Percentiles rank a stretch among this genome's conserved stretches.
These are phyloP conservation scores for Dolichoris vasculosae DNA, from an alignment of 1,140 invertebrate genomes.

Conservation along the genomic window DNA sequence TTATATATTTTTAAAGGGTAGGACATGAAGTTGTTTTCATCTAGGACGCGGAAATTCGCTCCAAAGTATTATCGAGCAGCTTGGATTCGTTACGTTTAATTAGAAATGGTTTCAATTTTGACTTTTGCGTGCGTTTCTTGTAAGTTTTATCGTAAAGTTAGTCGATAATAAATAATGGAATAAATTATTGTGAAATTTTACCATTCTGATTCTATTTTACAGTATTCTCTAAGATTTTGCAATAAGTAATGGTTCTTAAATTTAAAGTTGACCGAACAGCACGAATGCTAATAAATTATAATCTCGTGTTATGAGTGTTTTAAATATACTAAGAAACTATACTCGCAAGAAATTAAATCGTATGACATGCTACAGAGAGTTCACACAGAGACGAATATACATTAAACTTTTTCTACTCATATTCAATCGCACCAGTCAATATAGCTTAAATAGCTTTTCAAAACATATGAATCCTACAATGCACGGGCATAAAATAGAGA, in stretches of 20 bases:
- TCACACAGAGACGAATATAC: not conserved
- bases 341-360: not conserved
- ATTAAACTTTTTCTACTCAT: not conserved
- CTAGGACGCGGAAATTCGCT: too few species aligned
- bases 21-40: too few species aligned
- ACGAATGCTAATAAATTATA: not conserved
- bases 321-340: not conserved
- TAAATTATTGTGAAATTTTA: too few species aligned
- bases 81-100: not conserved
- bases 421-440: not conserved
- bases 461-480: not conserved
- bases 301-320: not conserved
- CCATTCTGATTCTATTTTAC: not conserved
- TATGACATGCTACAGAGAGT: not conserved
- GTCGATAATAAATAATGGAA: too few species aligned
- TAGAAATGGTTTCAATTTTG: too few species aligned
- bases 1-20: too few species aligned
- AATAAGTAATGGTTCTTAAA: not conserved
- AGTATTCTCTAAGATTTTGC: not conserved
- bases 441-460: not conserved
- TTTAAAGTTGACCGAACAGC: not conserved
- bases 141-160: too few species aligned
- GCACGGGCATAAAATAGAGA: not conserved
- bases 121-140: too few species aligned
- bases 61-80: too few species aligned